Conservation (phyloP, 2,797 vertebrate genomes). For the Falco berigora region DNA sequence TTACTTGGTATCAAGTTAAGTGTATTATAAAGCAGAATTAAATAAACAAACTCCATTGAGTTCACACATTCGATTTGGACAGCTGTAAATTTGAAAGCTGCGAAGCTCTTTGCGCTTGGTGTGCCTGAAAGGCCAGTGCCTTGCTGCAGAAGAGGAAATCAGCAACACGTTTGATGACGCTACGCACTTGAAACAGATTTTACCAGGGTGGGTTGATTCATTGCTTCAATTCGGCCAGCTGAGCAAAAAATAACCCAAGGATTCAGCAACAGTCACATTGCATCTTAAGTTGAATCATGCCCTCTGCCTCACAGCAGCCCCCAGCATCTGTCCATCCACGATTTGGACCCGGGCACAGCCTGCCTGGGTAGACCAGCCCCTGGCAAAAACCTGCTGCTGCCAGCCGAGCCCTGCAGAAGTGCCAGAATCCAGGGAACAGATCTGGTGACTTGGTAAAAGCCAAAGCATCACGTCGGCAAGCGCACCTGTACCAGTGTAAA, state of each 20-base stretch:
- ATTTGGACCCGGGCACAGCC: neutral
- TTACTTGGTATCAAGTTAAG: slow-evolving; percentile 50
- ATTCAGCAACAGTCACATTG: accelerated
- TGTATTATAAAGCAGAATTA: slow-evolving; percentile 40
- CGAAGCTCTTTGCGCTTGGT: neutral
- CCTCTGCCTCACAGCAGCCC: neutral
- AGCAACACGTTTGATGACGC: neutral
- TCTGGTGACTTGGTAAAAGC: neutral
- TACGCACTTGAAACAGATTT: neutral
- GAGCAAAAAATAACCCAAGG: neutral
- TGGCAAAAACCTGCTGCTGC: neutral
- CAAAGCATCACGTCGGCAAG: neutral
- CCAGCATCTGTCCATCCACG: neutral
- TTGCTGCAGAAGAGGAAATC: neutral
- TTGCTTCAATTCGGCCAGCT: neutral
- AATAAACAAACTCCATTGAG: slow-evolving; percentile 22
- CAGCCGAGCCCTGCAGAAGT: neutral
- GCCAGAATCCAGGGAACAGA: neutral
- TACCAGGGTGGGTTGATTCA: neutral
- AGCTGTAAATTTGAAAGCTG: neutral
- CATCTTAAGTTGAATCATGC: neutral
- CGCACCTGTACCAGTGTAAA: neutral
- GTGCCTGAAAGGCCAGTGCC: neutral
- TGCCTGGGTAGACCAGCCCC: neutral
- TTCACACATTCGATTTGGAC: slow-evolving; percentile 6